phyloP scores from a whole-genome alignment of 64 coral and sea anemone genomes.

The Anthopleura sola region DNA sequence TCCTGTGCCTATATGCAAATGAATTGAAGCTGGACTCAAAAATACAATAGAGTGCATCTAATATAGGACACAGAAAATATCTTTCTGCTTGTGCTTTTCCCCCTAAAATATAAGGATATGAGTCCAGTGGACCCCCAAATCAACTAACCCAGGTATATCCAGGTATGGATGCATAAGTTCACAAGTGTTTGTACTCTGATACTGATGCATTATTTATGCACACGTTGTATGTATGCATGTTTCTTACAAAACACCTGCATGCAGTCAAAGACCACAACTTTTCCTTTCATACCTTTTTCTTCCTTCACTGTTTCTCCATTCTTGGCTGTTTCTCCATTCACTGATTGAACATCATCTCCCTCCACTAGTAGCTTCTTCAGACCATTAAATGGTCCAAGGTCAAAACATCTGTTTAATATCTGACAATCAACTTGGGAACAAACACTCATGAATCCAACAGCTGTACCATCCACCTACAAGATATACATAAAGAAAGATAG shows the following conservation, averaged over 20 bases:
- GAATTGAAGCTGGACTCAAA: no score
- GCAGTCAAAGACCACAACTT: neutral
- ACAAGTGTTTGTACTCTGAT: no score
- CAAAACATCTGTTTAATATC: conserved; percentile 79
- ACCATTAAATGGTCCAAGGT: conserved; percentile 87
- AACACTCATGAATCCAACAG: conserved; percentile 97
- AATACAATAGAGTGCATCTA: no score
- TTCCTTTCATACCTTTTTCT: neutral
- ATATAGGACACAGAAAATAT: no score
- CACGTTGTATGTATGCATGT: no score
- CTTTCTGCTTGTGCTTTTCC: no score
- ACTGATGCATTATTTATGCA: no score
- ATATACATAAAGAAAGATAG: neutral
- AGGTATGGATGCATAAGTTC: no score
- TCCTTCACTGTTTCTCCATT: conserved; percentile 7
- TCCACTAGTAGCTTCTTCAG: conserved; percentile 39
- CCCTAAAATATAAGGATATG: no score
- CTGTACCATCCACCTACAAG: conserved; percentile 73
- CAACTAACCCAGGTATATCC: no score
- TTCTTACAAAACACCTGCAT: neutral
- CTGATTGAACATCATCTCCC: neutral
- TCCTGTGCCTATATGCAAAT: no score
- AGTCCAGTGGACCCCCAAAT: no score
- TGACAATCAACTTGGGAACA: conserved; percentile 69
- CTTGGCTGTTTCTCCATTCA: neutral